These are phyloP conservation scores for Passer domesticus DNA, from an alignment of 2,113 vertebrate genomes.

Conservation along the genomic window DNA sequence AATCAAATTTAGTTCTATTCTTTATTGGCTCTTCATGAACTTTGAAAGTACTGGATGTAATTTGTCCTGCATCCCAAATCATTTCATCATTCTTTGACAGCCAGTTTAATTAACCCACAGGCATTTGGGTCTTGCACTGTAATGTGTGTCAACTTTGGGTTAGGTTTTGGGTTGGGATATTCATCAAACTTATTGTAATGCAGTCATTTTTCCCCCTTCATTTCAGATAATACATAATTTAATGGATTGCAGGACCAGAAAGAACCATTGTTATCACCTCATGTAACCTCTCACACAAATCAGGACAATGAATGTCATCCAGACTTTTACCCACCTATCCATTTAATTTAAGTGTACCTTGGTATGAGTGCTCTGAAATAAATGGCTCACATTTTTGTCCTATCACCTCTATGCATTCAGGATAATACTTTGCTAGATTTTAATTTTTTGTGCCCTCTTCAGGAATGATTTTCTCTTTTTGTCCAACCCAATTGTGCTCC, in stretches of 20 bases:
- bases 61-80: background rate
- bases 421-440: background rate
- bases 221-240: slow-evolving; percentile 32
- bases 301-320: background rate
- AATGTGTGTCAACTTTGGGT: background rate
- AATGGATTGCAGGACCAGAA: background rate
- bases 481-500: background rate
- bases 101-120: slow-evolving; percentile 29
- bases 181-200: slow-evolving; percentile 7
- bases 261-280: background rate
- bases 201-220: background rate
- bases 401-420: background rate
- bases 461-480: background rate
- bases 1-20: background rate
- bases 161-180: background rate
- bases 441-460: background rate
- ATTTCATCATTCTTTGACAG: slow-evolving; percentile 27
- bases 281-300: background rate
- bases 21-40: background rate
- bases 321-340: background rate
- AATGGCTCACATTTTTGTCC: background rate
- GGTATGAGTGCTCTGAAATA: background rate
- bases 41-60: background rate
- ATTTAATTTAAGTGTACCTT: background rate
- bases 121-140: background rate